phyloP scores from a whole-genome alignment of 2,888 invertebrate species.

The Drosophila differens region DNA sequence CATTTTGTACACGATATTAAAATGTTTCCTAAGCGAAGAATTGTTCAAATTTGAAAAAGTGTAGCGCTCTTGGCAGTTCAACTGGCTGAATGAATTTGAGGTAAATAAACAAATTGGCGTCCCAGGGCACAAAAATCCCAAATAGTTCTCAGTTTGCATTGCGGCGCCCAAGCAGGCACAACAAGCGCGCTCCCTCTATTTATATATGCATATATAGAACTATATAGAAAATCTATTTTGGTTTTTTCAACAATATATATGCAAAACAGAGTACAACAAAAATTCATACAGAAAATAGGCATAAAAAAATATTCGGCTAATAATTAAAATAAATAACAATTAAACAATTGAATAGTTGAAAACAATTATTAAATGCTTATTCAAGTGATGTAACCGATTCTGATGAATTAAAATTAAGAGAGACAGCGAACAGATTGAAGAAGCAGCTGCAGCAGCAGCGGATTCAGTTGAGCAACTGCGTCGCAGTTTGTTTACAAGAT shows the following conservation, averaged over 20 bases:
- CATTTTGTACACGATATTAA: constrained; percentile 2
- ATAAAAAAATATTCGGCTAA: background rate
- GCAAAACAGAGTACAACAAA: background rate
- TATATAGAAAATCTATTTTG: constrained; percentile 62
- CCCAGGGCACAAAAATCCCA: constrained; percentile 27
- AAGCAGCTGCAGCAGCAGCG: constrained; percentile 3
- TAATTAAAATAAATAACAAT: background rate
- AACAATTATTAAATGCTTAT: background rate
- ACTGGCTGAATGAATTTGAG: background rate
- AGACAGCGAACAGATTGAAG: constrained; percentile 2
- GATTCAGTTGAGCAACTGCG: constrained; percentile 49
- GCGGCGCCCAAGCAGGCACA: constrained; percentile 42
- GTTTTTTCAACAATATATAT: constrained; percentile 19
- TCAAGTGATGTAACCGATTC: constrained; percentile 64
- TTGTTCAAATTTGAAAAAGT: background rate
- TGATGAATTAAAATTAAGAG: background rate
- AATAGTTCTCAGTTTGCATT: constrained; percentile 53
- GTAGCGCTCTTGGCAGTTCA: constrained; percentile 15
- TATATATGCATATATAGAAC: constrained; percentile 54
- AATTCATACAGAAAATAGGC: background rate
- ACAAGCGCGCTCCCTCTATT: constrained; percentile 8
- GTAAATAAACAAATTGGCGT: constrained; percentile 49
- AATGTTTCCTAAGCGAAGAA: background rate
- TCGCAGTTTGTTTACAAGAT: constrained; percentile 60
- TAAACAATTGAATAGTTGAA: background rate